A percentile compares a stretch with the other conserved stretches of the same genome.
These are phyloP conservation scores for Silurus lanzhouensis DNA, from an alignment of 2,797 vertebrate genomes.

Conservation along the genomic window DNA sequence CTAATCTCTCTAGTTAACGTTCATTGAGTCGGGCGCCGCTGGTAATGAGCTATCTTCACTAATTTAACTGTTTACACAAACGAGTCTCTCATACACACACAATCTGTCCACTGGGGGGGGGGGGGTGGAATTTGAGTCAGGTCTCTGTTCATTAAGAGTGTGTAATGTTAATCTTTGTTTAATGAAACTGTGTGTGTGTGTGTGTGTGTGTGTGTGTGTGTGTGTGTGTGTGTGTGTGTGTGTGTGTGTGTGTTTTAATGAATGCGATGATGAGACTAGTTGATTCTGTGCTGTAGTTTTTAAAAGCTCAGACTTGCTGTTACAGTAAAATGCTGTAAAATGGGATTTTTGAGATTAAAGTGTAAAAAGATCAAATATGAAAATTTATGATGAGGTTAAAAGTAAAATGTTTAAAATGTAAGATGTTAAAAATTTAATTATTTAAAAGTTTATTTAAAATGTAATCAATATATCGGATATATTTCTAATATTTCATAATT, in stretches of 20 bases:
- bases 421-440: not conserved
- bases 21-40: conserved; percentile 38
- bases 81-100: conserved; percentile 5
- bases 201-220: conserved; percentile 8
- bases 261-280: too few species aligned
- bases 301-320: too few species aligned
- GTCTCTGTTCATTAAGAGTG: not conserved
- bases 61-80: conserved; percentile 49
- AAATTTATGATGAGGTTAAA: not conserved
- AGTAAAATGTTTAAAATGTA: not conserved
- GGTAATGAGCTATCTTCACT: conserved; percentile 36
- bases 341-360: not conserved
- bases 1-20: conserved; percentile 50
- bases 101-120: not conserved
- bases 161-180: not conserved
- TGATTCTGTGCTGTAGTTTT: too few species aligned
- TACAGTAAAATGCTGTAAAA: too few species aligned
- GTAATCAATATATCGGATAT: too few species aligned
- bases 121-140: not conserved
- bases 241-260: too few species aligned
- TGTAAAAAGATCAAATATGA: not conserved
- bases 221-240: not conserved
- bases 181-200: not conserved
- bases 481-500: too few species aligned
- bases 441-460: too few species aligned